These are phyloP conservation scores for Tenebrosternarchus preto DNA, from an alignment of 2,113 vertebrate genomes.

Conservation along the genomic window DNA sequence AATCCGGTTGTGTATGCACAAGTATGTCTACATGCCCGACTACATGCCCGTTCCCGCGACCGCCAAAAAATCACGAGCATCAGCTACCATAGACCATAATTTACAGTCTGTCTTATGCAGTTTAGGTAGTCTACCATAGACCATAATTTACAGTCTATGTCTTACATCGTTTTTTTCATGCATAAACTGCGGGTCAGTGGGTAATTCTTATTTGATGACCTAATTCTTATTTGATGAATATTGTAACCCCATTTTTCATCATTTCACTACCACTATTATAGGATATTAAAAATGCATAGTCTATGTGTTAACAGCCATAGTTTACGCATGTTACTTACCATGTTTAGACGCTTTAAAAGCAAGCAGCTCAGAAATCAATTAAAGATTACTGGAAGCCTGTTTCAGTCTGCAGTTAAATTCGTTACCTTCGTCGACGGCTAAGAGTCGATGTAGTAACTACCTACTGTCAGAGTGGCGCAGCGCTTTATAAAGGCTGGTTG, in stretches of 20 bases:
- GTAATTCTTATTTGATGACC: background rate
- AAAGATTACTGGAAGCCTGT: no score
- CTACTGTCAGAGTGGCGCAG: background rate
- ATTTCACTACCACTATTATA: no score
- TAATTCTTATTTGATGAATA: background rate
- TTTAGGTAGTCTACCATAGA: background rate
- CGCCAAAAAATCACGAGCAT: background rate
- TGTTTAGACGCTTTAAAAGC: constrained; percentile 31
- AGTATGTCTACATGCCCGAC: no score
- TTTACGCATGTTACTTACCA: constrained; percentile 49
- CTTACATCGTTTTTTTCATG: no score
- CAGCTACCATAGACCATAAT: background rate
- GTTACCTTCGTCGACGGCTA: constrained; percentile 62
- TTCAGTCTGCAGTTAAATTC: constrained; percentile 23
- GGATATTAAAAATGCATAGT: no score
- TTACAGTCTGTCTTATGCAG: background rate
- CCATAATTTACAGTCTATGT: background rate
- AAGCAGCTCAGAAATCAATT: constrained; percentile 11
- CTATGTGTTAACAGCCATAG: no score
- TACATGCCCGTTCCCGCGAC: constrained; percentile 14
- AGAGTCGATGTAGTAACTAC: constrained; percentile 65
- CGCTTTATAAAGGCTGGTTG: constrained; percentile 42
- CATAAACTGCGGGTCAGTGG: no score
- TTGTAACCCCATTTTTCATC: background rate
- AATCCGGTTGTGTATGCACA: no score